These are phyloP conservation scores for Pogonognathellus flavescens DNA, from an alignment of 1,140 invertebrate species.

Conservation along the genomic window DNA sequence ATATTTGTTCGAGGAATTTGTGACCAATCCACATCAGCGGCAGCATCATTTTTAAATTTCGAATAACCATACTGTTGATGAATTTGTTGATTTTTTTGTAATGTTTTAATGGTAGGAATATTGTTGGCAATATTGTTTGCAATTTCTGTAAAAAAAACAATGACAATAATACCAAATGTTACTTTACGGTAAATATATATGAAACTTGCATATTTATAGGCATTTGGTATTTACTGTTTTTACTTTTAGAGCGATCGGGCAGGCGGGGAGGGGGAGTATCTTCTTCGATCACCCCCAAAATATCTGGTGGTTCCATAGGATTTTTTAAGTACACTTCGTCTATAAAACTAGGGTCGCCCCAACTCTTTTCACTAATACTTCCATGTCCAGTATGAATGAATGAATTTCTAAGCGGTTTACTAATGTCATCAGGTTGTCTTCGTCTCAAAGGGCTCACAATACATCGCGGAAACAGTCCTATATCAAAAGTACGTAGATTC, in stretches of 20 bases:
- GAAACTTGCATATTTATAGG: no score
- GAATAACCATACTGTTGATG: constrained; percentile 71
- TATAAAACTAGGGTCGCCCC: constrained; percentile 87
- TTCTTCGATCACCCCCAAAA: constrained; percentile 73
- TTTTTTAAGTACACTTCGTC: constrained; percentile 86
- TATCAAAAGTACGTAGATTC: constrained; percentile 88
- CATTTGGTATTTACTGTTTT: no score
- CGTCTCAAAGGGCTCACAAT: constrained; percentile 79
- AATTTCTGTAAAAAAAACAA: constrained; percentile 58
- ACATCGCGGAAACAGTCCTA: constrained; percentile 80
- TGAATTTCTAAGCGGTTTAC: constrained; percentile 84
- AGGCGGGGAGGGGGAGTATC: constrained; percentile 67
- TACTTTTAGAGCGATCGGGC: constrained; percentile 69
- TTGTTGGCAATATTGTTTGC: constrained; percentile 50
- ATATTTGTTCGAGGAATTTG: constrained; percentile 53
- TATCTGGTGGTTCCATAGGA: constrained; percentile 86
- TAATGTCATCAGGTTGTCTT: constrained; percentile 80
- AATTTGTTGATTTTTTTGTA: constrained; percentile 66
- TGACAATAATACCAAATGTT: no score
- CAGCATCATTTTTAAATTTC: constrained; percentile 70
- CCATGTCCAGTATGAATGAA: constrained; percentile 88
- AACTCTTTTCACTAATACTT: constrained; percentile 82
- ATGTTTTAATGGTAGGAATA: constrained; percentile 61
- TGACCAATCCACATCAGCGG: constrained; percentile 66
- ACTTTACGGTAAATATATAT: no score